Percentiles rank a stretch among this genome's conserved stretches.
These are phyloP conservation scores for Magallana gigas DNA, from an alignment of 1,140 invertebrate species.

Conservation along the genomic window DNA sequence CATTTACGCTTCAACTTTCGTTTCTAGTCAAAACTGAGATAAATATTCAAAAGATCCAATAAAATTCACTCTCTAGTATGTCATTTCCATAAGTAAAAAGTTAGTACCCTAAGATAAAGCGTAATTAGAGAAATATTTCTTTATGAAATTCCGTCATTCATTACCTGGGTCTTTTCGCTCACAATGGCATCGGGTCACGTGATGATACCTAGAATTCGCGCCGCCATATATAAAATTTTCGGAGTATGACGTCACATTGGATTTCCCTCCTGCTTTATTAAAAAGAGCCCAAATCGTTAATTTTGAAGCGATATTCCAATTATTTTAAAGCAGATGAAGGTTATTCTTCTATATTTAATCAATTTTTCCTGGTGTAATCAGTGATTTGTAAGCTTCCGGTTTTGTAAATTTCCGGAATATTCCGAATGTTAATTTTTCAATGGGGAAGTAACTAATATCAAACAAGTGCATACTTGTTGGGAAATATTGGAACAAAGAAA, in stretches of 20 bases:
- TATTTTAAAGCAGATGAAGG: background rate
- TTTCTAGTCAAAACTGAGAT: background rate
- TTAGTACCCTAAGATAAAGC: background rate
- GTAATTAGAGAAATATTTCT: background rate
- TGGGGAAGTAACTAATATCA: conserved; percentile 46
- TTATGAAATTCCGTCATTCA: conserved; percentile 56
- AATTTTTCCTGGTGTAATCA: no score
- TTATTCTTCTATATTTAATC: background rate
- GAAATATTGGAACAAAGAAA: background rate
- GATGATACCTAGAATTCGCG: conserved; percentile 68
- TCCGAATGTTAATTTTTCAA: conserved; percentile 49
- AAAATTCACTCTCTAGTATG: background rate
- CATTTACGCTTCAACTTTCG: conserved; percentile 42
- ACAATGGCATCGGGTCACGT: conserved; percentile 66
- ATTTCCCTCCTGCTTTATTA: conserved; percentile 47
- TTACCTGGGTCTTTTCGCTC: conserved; percentile 54
- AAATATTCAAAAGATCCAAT: background rate
- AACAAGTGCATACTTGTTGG: conserved; percentile 48
- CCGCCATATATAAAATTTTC: conserved; percentile 67
- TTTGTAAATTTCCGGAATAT: conserved; percentile 38
- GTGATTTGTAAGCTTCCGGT: conserved; percentile 41
- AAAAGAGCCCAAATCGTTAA: background rate
- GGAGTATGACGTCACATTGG: conserved; percentile 62
- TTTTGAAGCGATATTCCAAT: background rate
- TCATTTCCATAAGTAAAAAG: background rate